Percentiles rank a stretch among this genome's conserved stretches.
Conservation (phyloP, 2,113 vertebrate genomes). For the Hippocampus comes region DNA sequence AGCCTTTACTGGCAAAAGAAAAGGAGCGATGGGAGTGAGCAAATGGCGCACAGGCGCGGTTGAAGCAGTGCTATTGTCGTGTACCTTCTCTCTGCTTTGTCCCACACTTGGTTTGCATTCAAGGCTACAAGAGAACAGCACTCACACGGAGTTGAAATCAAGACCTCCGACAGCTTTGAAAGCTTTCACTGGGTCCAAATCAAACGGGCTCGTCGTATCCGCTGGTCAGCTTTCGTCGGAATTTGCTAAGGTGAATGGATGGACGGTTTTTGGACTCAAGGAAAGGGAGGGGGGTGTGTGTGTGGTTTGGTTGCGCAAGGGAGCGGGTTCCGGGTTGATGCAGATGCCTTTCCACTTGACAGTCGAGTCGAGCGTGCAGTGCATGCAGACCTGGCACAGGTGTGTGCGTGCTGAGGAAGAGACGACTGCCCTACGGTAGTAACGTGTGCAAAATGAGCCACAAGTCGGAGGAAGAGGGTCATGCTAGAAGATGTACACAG, state of each 20-base stretch:
- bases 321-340: constrained; percentile 35
- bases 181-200: constrained; percentile 47
- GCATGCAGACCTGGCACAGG: constrained; percentile 76
- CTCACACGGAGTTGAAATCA: constrained; percentile 48
- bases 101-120: constrained; percentile 22
- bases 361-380: constrained; percentile 79
- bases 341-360: constrained; percentile 79
- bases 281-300: background rate
- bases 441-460: constrained; percentile 86
- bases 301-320: background rate
- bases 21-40: constrained; percentile 62
- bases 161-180: constrained; percentile 32
- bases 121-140: constrained; percentile 75
- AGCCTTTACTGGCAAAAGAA: constrained; percentile 56
- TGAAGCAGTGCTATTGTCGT: constrained; percentile 72
- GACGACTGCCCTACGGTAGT: constrained; percentile 55
- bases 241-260: constrained; percentile 38
- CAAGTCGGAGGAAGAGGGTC: constrained; percentile 92
- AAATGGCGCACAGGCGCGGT: constrained; percentile 70
- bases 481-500: constrained; percentile 99
- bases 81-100: constrained; percentile 52
- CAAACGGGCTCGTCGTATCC: constrained; percentile 19
- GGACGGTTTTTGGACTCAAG: constrained; percentile 3
- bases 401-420: constrained; percentile 64
- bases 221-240: background rate